Base-by-base conservation (phyloP, 2,113 vertebrate genomes). In the Periophthalmus modestus region DNA sequence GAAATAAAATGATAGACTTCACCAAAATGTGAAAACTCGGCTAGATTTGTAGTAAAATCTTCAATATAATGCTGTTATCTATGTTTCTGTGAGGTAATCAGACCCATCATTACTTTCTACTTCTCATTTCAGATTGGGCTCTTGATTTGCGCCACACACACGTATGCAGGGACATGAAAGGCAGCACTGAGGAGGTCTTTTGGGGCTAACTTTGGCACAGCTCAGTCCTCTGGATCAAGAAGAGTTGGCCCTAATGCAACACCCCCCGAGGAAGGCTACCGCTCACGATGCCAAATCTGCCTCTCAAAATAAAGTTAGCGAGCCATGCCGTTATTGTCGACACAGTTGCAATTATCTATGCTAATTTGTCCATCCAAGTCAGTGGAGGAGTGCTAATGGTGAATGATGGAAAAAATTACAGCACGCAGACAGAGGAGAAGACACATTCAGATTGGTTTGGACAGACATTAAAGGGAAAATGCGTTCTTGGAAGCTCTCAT, bases 241-340 rank as follows among this genome's bases (percentile, higher is more conserved):
- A n/a, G 75, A 80, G 82, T 82, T 79, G 77, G 83, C 76, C 57
- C 80, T 58, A 73, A 46, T 69, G 79, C 83, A 80, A 87, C 54
- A 66, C 87, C 84, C 81, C 81, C 4, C 18, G 28, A 74, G 78
- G 75, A 79, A 77, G 19, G 68, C 33, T 77, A 69, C 73, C 68
- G 68, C 72, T 78, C 52, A 63, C 50, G 80, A 81, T 66, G 80
- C 81, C 66, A 69, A 86, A 81, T 78, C 78, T 67, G 82, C 75
- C 73, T 73, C 77, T 77, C 71, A 69, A 80, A 87, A 80, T 77
- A 73, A 86, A 84, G 79, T 83, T 61, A 82, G 76, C 66, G 78
- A 85, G 84, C 77, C 80, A 82, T 82, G 77, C 82, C 52, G 82
- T 82, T 82, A 88, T 81, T 89, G 85, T 85, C 75, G 79, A 85